Evolutionary conservation across 2,888 invertebrate genomes (phyloP).

Genomic region (Willowsia nigromaculata): DNA sequence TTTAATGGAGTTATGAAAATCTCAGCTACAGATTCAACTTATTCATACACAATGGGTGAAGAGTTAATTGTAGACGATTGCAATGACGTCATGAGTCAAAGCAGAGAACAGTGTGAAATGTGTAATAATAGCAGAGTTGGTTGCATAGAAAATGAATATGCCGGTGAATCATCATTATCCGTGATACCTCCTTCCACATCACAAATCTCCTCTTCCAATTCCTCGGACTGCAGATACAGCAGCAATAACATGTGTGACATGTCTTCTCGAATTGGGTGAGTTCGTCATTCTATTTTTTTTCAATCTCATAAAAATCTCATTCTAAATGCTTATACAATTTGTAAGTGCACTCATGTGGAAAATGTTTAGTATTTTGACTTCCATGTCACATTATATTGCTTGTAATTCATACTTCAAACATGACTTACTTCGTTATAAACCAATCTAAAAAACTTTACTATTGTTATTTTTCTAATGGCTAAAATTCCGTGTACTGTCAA

Average conservation of each 20-base stretch:
- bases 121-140: background rate
- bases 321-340: too few species aligned
- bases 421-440: too few species aligned
- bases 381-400: too few species aligned
- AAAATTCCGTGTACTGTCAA: too few species aligned
- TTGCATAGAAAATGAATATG: background rate
- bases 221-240: background rate
- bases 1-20: background rate
- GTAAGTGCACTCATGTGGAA: too few species aligned
- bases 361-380: too few species aligned
- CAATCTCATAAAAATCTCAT: too few species aligned
- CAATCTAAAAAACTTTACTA: too few species aligned
- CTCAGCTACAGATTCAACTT: background rate
- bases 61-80: background rate
- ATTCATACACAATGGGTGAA: background rate
- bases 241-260: background rate
- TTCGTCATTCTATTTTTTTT: background rate
- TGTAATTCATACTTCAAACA: too few species aligned
- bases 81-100: background rate
- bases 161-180: background rate
- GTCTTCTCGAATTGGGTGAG: constrained; percentile 43
- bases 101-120: background rate
- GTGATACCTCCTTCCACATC: background rate
- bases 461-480: too few species aligned
- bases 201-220: background rate